Evolutionary conservation across 2,888 invertebrate genomes (phyloP), one percentile per base, ranked within the genome.

Genomic region (Idaea aversata): DNA sequence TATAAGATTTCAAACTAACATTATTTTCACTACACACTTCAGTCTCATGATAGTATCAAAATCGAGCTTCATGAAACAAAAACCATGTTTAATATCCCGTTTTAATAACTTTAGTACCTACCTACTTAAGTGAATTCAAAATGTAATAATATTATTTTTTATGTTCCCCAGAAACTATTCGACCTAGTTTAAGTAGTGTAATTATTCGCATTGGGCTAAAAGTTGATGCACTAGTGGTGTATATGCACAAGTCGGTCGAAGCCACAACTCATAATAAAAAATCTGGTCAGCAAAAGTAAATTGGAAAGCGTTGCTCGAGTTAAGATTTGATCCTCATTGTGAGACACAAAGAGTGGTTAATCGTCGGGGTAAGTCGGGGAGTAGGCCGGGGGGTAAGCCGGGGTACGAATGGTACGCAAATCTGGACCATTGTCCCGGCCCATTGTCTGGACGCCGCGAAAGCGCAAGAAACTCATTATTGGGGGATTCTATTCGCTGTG

Each of bases 391-490:
- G 47, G 47, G 47, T 47, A 25, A 25, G 47, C 10, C 10, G 47
- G 47, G 47, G 10, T 7, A 10, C 13, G 47, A 25, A 47, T 47
- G 47, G 64, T 63, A 75, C 72, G 75, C 73, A 74, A 70, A 75
- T 73, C 68, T 67, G 65, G 69, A 63, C 73, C 70, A 74, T 76
- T 76, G 74, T 75, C 69, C 64, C 59, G 47, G 61, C 67, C 73
- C 64, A 72, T 76, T 76, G 75, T 76, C 72, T 68, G 70, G 67
- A 67, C 65, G 67, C 67, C 65, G 69, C 65, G 69, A 70, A 70
- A 71, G 71, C 73, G 73, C 75, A 75, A 63, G 69, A 71, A 74
- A 70, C 76, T 76, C 71, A 76, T 76, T 76, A 76, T 72, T 72
- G 69, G 34, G 58, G 58, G 71, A 73, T 72, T 70, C 73, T 69